Evolutionary conservation across 2,113 vertebrate genomes (phyloP).

Genomic region (Protobothrops mucrosquamatus): DNA sequence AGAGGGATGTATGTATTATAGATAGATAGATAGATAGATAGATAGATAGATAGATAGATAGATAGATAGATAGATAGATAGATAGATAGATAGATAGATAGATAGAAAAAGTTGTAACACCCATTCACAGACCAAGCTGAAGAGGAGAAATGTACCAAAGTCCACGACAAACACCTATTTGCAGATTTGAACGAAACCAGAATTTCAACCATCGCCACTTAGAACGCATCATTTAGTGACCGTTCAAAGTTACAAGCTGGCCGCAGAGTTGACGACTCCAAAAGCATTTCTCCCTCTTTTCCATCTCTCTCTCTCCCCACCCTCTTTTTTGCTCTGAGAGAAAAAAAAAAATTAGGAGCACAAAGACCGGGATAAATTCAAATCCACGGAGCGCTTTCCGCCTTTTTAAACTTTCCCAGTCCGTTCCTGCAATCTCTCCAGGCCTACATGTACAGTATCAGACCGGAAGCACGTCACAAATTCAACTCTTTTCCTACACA

Average conservation of each 20-base stretch:
- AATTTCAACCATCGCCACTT: no score
- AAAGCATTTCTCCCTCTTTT: neutral
- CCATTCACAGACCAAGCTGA: neutral
- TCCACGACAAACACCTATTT: neutral
- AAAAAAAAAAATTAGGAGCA: neutral
- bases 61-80: no score
- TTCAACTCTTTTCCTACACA: neutral
- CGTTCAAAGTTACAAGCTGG: no score
- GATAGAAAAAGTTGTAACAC: no score
- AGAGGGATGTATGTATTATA: no score
- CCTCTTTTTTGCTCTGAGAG: neutral
- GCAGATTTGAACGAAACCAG: no score
- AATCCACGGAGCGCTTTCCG: neutral
- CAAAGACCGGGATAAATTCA: neutral
- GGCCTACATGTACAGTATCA: neutral
- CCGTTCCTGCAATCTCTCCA: neutral
- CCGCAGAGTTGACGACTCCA: neutral
- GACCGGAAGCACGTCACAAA: slow-evolving; percentile 4
- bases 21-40: no score
- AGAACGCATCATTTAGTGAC: no score
- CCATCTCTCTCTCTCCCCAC: neutral
- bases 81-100: no score
- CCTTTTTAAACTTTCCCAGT: slow-evolving; percentile 22
- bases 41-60: no score
- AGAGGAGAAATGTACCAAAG: neutral